Evolutionary conservation across 2,888 invertebrate genomes (phyloP), one percentile per base, ranked within the genome.

Genomic region (Blastobasis lacticolella): DNA sequence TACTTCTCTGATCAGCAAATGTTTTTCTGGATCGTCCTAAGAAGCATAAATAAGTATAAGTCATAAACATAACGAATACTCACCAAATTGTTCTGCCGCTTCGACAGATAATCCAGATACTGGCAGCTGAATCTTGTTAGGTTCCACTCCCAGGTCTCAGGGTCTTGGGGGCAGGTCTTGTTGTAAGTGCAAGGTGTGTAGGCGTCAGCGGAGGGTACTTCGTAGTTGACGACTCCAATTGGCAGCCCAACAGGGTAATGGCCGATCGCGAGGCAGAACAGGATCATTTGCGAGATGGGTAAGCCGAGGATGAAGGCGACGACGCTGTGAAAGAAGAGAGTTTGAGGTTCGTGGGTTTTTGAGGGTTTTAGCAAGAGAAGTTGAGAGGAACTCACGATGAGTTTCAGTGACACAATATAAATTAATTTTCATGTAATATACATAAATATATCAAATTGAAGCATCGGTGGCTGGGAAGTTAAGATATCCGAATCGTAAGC

Each of bases 231-330:
- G 38, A 97, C 90, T 0, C 94, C 96, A 44, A 97, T 75, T 45
- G 90, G 91, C 0, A 97, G 84, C 9, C 94, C 93, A 6, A 89
- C 84, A 0, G 96, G 96, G 72, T 95, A 94, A 71, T 94, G 94
- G n/a, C 96, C 96, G 62, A 97, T 94, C 10, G 97, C 94, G 49
- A 95, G 81, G 72, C 97, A 97, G 86, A 97, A 97, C 46, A 97
- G 81, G 36, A 96, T 85, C 68, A 95, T 95, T 87, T 97, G 96
- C 1, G 94, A 90, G 4, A 96, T 91, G 0, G 97, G 97, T 49
- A 97, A 88, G 9, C 94, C 93, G 57, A 96, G 92, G 62, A 97
- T 93, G 78, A 97, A 97, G 46, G 94, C 76, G 90, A 97, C 91
- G 42, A 96, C 91, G 0, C 94, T 94, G 73, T 42, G 68, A 55